Conservation (phyloP, 2,113 vertebrate species). For the Colistium nudipinnis region DNA sequence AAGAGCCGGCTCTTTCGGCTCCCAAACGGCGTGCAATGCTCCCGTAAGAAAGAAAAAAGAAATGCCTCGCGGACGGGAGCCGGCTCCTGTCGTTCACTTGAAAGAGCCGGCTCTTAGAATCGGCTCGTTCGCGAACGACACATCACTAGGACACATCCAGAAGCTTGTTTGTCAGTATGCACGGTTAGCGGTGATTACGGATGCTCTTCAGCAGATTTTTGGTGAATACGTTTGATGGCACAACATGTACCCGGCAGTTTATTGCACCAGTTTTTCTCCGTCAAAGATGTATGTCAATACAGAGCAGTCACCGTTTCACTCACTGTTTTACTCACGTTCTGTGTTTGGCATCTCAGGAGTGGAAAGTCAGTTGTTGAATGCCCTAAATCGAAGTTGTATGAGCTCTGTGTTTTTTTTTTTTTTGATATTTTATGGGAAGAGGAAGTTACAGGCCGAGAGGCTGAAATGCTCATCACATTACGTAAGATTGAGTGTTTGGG, state of each 20-base stretch:
- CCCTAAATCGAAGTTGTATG: constrained; percentile 15
- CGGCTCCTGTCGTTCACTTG: too few relatives aligned
- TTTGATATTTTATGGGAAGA: not conserved
- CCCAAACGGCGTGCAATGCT: too few relatives aligned
- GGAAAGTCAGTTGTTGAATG: constrained; percentile 37
- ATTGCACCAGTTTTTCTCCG: constrained; percentile 27
- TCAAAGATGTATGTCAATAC: constrained; percentile 45
- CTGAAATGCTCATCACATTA: not conserved
- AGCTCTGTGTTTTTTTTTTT: constrained; percentile 23
- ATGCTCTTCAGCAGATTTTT: constrained; percentile 35
- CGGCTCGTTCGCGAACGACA: too few relatives aligned
- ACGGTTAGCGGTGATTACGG: constrained; percentile 22
- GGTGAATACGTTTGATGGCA: constrained; percentile 47
- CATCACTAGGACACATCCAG: too few relatives aligned
- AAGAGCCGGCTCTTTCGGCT: too few relatives aligned
- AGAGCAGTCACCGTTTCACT: constrained; percentile 5
- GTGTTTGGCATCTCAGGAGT: constrained; percentile 20
- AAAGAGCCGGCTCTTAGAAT: too few relatives aligned
- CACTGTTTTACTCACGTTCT: constrained; percentile 23
- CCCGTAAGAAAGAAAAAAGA: too few relatives aligned
- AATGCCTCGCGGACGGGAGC: too few relatives aligned
- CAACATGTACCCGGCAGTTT: constrained; percentile 44
- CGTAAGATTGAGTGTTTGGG: constrained; percentile 9
- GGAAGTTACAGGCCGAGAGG: constrained; percentile 11
- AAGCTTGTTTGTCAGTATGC: constrained; percentile 16